Evolutionary conservation across 1,140 invertebrate species (phyloP).

Genomic region (Bicyclus anynana): DNA sequence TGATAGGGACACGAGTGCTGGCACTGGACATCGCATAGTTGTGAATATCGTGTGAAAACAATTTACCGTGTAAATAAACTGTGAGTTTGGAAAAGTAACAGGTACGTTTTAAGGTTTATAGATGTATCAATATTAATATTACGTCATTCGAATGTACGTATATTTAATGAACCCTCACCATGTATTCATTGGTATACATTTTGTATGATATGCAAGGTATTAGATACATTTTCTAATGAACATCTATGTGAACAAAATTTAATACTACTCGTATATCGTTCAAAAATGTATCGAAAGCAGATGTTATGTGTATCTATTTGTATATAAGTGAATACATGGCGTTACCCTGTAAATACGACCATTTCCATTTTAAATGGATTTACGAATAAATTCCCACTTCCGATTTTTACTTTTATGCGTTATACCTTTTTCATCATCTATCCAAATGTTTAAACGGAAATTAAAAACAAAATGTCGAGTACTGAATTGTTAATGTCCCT

Average conservation of each 20-base stretch:
- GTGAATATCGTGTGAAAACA: slow-evolving; percentile 62
- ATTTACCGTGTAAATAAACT: slow-evolving; percentile 19
- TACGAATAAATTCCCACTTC: slow-evolving; percentile 10
- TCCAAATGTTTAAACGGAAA: neutral
- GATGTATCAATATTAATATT: slow-evolving; percentile 20
- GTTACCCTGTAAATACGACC: slow-evolving; percentile 24
- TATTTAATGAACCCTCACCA: slow-evolving; percentile 9
- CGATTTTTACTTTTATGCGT: slow-evolving; percentile 3
- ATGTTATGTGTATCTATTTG: no score
- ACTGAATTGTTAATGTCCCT: slow-evolving; percentile 26
- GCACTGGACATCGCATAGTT: slow-evolving; percentile 52
- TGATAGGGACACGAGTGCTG: slow-evolving; percentile 30
- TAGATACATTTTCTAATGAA: no score
- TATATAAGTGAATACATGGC: no score
- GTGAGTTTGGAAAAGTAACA: slow-evolving; percentile 13
- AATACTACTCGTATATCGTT: no score
- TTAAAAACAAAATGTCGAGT: slow-evolving; percentile 6
- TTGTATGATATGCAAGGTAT: no score
- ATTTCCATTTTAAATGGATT: slow-evolving; percentile 32
- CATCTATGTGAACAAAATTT: no score
- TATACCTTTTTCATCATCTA: slow-evolving; percentile 2
- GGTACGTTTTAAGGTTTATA: slow-evolving; percentile 30
- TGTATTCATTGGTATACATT: no score
- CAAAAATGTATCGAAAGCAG: no score
- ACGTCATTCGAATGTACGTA: slow-evolving; percentile 21